Conservation (phyloP, 2,113 vertebrate genomes). For the Parotia lawesii region DNA sequence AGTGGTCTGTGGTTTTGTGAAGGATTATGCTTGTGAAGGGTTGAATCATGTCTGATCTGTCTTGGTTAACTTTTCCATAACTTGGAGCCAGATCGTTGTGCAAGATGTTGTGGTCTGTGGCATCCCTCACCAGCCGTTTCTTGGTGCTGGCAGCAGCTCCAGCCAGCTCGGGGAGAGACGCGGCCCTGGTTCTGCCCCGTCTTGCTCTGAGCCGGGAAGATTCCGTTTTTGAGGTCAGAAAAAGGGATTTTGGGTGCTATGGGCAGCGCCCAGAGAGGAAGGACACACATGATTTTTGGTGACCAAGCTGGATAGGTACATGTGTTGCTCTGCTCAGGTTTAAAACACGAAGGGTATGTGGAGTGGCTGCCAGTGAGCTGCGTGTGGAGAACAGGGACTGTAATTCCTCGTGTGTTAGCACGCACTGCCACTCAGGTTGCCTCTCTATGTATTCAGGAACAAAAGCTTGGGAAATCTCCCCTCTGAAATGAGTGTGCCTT, state of each 20-base stretch:
- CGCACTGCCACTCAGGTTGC: neutral
- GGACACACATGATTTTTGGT: accelerated
- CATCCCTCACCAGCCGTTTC: neutral
- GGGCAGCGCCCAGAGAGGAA: neutral
- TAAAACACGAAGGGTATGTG: neutral
- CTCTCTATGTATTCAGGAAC: neutral
- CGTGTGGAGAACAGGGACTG: neutral
- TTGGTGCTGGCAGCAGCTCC: neutral
- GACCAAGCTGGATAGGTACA: accelerated
- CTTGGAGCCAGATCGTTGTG: conserved; percentile 42
- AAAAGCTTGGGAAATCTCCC: neutral
- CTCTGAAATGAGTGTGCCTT: neutral
- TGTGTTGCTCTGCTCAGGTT: neutral
- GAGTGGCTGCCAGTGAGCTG: neutral
- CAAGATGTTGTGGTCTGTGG: conserved; percentile 25
- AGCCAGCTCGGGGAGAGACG: neutral
- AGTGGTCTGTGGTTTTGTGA: conserved; percentile 58
- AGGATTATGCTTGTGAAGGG: conserved; percentile 29
- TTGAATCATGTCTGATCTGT: conserved; percentile 68
- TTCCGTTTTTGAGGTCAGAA: neutral
- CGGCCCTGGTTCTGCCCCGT: accelerated
- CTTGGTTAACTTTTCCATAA: conserved; percentile 49
- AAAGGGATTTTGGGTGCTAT: neutral
- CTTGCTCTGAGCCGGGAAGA: neutral
- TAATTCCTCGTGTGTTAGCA: neutral